Conservation (phyloP, 2,888 invertebrate genomes). For the Lathronympha strigana region DNA sequence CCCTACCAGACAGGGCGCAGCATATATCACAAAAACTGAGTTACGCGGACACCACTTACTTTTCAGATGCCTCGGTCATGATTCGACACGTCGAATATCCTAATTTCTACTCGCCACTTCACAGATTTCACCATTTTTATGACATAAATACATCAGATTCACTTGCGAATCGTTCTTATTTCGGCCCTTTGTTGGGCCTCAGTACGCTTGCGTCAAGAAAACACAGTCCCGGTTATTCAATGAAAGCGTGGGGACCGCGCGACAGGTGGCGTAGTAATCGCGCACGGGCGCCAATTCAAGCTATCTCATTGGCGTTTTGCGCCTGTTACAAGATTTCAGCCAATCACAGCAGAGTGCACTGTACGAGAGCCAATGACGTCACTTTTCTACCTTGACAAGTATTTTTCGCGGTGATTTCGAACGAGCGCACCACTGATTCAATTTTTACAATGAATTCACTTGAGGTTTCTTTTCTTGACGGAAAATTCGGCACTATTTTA, state of each 20-base stretch:
- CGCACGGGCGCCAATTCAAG: slow-evolving; percentile 55
- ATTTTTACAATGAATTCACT: slow-evolving; percentile 43
- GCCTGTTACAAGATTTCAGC: slow-evolving; percentile 52
- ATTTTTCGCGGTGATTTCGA: slow-evolving; percentile 63
- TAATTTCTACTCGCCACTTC: slow-evolving; percentile 92
- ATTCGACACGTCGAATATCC: slow-evolving; percentile 92
- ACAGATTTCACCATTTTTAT: slow-evolving; percentile 93
- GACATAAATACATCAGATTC: slow-evolving; percentile 89
- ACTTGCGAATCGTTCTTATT: slow-evolving; percentile 79
- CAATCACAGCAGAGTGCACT: slow-evolving; percentile 58
- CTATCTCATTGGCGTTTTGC: slow-evolving; percentile 58
- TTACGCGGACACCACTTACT: slow-evolving; percentile 86
- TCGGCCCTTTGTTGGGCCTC: slow-evolving; percentile 84
- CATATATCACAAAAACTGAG: slow-evolving; percentile 65
- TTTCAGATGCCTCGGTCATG: slow-evolving; percentile 97
- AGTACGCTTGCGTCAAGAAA: slow-evolving; percentile 80
- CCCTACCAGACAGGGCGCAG: slow-evolving; percentile 73
- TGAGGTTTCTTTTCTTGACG: background rate
- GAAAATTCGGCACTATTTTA: slow-evolving; percentile 4
- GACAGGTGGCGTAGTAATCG: slow-evolving; percentile 79
- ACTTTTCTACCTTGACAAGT: slow-evolving; percentile 49
- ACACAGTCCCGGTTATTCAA: slow-evolving; percentile 80
- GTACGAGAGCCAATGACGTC: slow-evolving; percentile 60
- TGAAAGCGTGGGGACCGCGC: slow-evolving; percentile 72
- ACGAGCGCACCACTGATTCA: slow-evolving; percentile 52